These are phyloP conservation scores for Gracilinanus agilis DNA, from an alignment of 2,113 vertebrate species.

Conservation along the genomic window DNA sequence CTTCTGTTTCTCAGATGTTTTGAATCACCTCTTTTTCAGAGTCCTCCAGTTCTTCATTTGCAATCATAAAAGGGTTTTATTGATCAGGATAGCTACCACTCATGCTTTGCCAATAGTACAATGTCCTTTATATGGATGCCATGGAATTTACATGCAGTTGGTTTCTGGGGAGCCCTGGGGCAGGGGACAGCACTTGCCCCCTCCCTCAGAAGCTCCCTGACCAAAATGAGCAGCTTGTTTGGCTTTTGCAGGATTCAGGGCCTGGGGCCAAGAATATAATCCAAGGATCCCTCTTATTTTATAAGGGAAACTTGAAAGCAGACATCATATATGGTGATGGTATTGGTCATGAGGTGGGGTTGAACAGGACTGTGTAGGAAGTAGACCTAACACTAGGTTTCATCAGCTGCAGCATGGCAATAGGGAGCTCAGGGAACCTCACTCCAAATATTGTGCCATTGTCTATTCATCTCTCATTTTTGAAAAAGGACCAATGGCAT, in stretches of 20 bases:
- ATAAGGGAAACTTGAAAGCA: not conserved
- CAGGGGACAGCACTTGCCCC: slow-evolving; percentile 43
- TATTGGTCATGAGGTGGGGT: not conserved
- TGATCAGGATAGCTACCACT: slow-evolving; percentile 70
- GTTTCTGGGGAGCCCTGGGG: slow-evolving; percentile 51
- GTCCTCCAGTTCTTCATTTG: slow-evolving; percentile 54
- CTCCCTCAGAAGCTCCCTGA: slow-evolving; percentile 21
- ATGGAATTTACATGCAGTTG: slow-evolving; percentile 76
- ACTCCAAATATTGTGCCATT: not conserved
- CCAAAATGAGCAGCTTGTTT: slow-evolving; percentile 65
- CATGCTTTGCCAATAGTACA: slow-evolving; percentile 72
- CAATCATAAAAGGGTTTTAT: slow-evolving; percentile 84
- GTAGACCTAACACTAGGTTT: not conserved
- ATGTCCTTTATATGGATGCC: slow-evolving; percentile 73
- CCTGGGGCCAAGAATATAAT: slow-evolving; percentile 52
- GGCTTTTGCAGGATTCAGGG: slow-evolving; percentile 76
- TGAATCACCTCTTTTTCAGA: not conserved
- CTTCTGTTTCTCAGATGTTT: not conserved
- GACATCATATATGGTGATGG: fast-evolving
- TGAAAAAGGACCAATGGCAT: too few relatives aligned
- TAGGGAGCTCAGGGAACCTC: not conserved
- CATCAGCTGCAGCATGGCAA: not conserved
- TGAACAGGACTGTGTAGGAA: not conserved
- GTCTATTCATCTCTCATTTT: not conserved
- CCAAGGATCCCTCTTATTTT: not conserved